Evolutionary conservation across 1,140 invertebrate species (phyloP), one percentile per base, ranked within the genome.

Genomic region (Battus philenor): DNA sequence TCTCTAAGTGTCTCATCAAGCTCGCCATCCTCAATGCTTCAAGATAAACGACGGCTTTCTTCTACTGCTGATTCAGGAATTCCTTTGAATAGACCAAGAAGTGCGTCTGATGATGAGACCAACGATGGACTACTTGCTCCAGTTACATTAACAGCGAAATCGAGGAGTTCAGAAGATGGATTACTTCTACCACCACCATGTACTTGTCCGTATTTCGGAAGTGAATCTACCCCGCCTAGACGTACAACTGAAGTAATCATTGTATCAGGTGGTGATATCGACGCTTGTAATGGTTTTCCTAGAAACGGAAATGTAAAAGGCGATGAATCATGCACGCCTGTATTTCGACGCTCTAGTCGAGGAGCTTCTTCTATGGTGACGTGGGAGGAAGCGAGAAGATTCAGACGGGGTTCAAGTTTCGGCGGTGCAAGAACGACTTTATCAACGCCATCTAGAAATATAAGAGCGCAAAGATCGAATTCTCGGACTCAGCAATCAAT

Each of bases 181-280:
- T 59, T 91, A 13, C 75, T 89, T 5, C 59, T 93, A 16, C 91
- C 91, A 1, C 91, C 91, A 1, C 91, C 92, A 0, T 94, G 92
- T 68, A 93, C 91, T 0, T 93, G 93, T 60, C 92, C 93, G 0
- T 93, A 93, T 57, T 94, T 94, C 59, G 92, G 92, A 0, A 88
- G 91, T 48, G 86, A 88, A 43, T 88, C 68, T 34, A 77, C 87
- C 11, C 80, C 85, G 12, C 80, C 83, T 0, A 64, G 79, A 53
- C 50, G 73, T 18, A 72, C 71, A 2, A 80, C 80, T 10, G 80
- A 84, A 60, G 76, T 84, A 0, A 77, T 84, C 8, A 84, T 84
- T 8, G 78, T 84, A 1, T 69, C 80, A 20, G 80, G 76, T 6
- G 76, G 72, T 1, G 76, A 80, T 13, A 79, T 82, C 3, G 78